phyloP scores from a whole-genome alignment of 2,888 invertebrate genomes.

The Scaeva pyrastri region DNA sequence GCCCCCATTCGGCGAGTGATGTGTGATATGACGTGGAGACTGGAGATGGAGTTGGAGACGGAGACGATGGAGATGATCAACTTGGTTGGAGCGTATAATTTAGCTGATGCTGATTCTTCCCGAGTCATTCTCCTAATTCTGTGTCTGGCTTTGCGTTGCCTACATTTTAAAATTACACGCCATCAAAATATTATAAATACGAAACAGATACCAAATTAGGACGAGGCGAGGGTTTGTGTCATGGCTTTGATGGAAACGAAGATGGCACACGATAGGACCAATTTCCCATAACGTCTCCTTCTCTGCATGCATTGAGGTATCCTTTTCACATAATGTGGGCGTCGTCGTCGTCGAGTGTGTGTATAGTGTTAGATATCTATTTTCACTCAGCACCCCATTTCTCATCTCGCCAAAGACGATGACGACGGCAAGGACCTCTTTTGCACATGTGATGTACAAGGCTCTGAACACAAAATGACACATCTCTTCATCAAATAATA shows the following conservation, averaged over 20 bases:
- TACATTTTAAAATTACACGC: slow-evolving; percentile 69
- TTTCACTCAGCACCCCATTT: not conserved
- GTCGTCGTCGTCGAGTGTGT: slow-evolving; percentile 4
- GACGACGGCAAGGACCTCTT: slow-evolving; percentile 61
- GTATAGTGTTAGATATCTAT: slow-evolving; percentile 10
- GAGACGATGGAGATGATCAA: slow-evolving; percentile 17
- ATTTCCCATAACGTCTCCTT: slow-evolving; percentile 23
- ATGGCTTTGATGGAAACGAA: slow-evolving; percentile 61
- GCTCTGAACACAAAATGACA: slow-evolving; percentile 70
- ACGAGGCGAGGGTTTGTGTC: slow-evolving; percentile 47
- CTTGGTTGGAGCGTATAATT: slow-evolving; percentile 60
- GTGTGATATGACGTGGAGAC: slow-evolving; percentile 30
- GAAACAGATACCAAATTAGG: slow-evolving; percentile 65
- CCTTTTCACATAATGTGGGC: not conserved
- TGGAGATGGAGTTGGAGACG: too few relatives aligned
- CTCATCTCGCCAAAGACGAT: slow-evolving; percentile 32
- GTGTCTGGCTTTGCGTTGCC: slow-evolving; percentile 40
- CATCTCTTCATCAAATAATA: slow-evolving; percentile 75
- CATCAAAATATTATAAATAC: slow-evolving; percentile 71
- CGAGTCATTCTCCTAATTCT: slow-evolving; percentile 22
- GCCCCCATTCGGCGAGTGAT: slow-evolving; percentile 18
- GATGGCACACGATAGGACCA: slow-evolving; percentile 61
- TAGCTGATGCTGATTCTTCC: slow-evolving; percentile 7
- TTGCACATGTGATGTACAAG: slow-evolving; percentile 49
- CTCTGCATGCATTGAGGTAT: not conserved